Evolutionary conservation across 2,797 vertebrate genomes (phyloP).

Genomic region (Chaunax sp.): DNA sequence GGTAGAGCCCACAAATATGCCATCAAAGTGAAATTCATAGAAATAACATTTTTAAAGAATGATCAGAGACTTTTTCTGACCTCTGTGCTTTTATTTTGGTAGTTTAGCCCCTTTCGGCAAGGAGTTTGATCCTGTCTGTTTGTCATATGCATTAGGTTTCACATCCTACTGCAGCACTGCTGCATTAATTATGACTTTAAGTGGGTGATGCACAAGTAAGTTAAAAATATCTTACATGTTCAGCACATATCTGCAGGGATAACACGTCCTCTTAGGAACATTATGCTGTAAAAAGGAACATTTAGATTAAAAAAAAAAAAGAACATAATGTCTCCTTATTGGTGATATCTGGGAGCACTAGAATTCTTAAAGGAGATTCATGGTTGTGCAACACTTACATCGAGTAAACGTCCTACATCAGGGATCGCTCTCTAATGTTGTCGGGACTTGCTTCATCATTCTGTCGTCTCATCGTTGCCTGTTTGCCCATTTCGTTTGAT

Average conservation of each 20-base stretch:
- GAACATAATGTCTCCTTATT: slow-evolving; percentile 56
- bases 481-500: slow-evolving; percentile 22
- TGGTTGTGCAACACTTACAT: slow-evolving; percentile 47
- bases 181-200: slow-evolving; percentile 76
- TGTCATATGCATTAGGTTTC: slow-evolving; percentile 41
- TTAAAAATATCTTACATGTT: slow-evolving; percentile 76
- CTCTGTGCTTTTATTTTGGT: slow-evolving; percentile 15
- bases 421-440: slow-evolving; percentile 36
- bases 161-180: slow-evolving; percentile 40
- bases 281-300: slow-evolving; percentile 69
- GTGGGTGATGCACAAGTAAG: slow-evolving; percentile 67
- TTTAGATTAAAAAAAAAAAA: slow-evolving; percentile 70
- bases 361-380: slow-evolving; percentile 27
- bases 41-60: slow-evolving; percentile 44
- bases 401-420: slow-evolving; percentile 44
- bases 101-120: slow-evolving; percentile 1
- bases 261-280: slow-evolving; percentile 72
- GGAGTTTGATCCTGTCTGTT: slow-evolving; percentile 18
- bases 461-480: slow-evolving; percentile 37
- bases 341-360: slow-evolving; percentile 57
- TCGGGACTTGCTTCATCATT: slow-evolving; percentile 39
- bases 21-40: slow-evolving; percentile 42
- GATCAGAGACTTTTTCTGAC: slow-evolving; percentile 44
- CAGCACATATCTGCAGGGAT: slow-evolving; percentile 75
- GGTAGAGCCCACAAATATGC: slow-evolving; percentile 25